Conservation (phyloP, 2,888 invertebrate species). For the Muscina levida region DNA sequence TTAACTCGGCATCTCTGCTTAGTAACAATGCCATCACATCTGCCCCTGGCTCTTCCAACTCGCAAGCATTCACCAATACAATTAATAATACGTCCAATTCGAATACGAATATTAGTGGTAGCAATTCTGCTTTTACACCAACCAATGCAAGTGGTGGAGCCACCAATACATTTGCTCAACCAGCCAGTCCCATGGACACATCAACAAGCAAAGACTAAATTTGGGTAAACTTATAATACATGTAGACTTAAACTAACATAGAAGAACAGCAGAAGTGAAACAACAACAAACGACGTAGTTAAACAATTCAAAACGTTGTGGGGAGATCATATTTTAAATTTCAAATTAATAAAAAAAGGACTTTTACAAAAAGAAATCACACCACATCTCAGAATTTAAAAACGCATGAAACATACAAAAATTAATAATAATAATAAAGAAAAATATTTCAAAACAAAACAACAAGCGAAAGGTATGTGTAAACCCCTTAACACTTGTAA, state of each 20-base stretch:
- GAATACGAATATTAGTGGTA: slow-evolving; percentile 75
- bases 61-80: slow-evolving; percentile 63
- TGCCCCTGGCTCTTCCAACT: slow-evolving; percentile 58
- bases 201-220: slow-evolving; percentile 83
- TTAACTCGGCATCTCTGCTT: slow-evolving; percentile 53
- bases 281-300: slow-evolving; percentile 16
- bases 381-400: not conserved
- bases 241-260: slow-evolving; percentile 17
- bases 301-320: slow-evolving; percentile 32
- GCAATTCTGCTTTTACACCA: slow-evolving; percentile 78
- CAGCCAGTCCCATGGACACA: slow-evolving; percentile 89
- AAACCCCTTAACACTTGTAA: too few species aligned
- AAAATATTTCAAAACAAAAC: too few species aligned
- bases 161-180: slow-evolving; percentile 80
- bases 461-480: too few species aligned
- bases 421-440: not conserved
- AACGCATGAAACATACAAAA: not conserved
- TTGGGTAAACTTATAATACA: not conserved
- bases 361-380: slow-evolving; percentile 12
- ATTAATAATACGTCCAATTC: slow-evolving; percentile 71
- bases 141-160: slow-evolving; percentile 74
- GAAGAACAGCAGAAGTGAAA: slow-evolving; percentile 43
- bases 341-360: slow-evolving; percentile 17
- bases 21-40: slow-evolving; percentile 66
- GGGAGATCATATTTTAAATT: slow-evolving; percentile 15